Base-by-base conservation (phyloP, 1,140 invertebrate genomes). In the Hypothenemus hampei region DNA sequence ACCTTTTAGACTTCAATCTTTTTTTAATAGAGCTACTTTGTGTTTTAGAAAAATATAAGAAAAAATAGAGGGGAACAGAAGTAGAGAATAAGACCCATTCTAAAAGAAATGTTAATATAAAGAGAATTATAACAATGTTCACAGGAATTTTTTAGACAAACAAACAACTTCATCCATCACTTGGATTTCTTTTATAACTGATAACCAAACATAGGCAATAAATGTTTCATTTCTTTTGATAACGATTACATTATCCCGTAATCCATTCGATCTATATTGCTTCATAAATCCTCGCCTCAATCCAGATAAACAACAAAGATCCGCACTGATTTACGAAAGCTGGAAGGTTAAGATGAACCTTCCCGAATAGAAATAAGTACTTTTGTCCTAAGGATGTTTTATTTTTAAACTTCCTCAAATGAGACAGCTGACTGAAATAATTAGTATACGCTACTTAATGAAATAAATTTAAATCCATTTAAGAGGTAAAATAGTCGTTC, bases 221-320 rank as follows among this genome's bases (percentile, higher is more conserved):
- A 59, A 59, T 54, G 49, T 59, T 51, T 59, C 57, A 48, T 59
- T 52, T 51, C 47, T 59, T 49, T 59, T 59, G 48, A 59, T 52
- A 59, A 59, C 57, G 48, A 59, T 59, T 59, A 54, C 51, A 52
- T 59, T 59, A 59, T 59, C 49, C 49, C 57, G 40, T 41, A 48
- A 52, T 54, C 49, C 57, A 51, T 51, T 48, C 50, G 40, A 40
- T 43, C 51, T 59, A 51, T 52, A 59, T 59, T 59, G 57, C 48
- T 51, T 52, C 43, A 54, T 59, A 54, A 59, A 59, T 54, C 49
- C 45, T 39, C 26, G 35, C 49, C 31, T 33, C 41, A 45, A 52
- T 54, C 49, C 57, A 45, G 45, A 57, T 57, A 59, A 60, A 60
- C 52, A 57, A 59, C 45, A 49, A 59, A 49, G 43, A 59, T 59